Evolutionary conservation across 1,140 invertebrate genomes (phyloP).

Genomic region (Dryas iulia): DNA sequence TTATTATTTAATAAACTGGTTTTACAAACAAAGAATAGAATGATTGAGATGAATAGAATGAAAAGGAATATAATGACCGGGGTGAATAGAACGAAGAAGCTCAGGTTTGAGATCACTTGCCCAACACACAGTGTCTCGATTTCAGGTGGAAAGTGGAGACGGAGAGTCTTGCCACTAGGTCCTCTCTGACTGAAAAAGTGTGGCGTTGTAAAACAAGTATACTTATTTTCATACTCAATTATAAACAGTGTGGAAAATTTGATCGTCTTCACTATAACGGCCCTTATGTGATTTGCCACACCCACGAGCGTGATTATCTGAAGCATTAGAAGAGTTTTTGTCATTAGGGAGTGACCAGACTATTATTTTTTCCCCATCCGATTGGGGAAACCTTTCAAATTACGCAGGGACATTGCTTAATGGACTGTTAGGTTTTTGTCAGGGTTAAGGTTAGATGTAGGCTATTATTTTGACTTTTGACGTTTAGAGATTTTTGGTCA

Average conservation of each 20-base stretch:
- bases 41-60: too few species aligned
- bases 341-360: constrained; percentile 35
- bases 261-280: background rate
- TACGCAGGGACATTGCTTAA: constrained; percentile 25
- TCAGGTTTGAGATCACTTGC: too few species aligned
- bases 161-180: too few species aligned
- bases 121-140: too few species aligned
- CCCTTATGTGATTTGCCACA: constrained; percentile 3
- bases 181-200: too few species aligned
- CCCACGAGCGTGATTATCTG: constrained; percentile 33
- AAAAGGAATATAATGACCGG: too few species aligned
- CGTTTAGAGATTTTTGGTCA: background rate
- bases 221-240: background rate
- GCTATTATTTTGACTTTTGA: background rate
- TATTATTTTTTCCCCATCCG: constrained; percentile 32
- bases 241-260: background rate
- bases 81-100: too few species aligned
- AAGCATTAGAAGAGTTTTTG: constrained; percentile 39
- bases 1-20: too few species aligned
- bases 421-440: constrained; percentile 5
- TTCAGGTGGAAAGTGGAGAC: too few species aligned
- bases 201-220: too few species aligned
- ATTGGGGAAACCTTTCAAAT: constrained; percentile 28
- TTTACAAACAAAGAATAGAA: too few species aligned
- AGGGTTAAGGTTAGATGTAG: constrained; percentile 1